Evolutionary conservation across 2,888 invertebrate genomes (phyloP), one percentile per base, ranked within the genome.

Genomic region (Drosophila mercatorum): DNA sequence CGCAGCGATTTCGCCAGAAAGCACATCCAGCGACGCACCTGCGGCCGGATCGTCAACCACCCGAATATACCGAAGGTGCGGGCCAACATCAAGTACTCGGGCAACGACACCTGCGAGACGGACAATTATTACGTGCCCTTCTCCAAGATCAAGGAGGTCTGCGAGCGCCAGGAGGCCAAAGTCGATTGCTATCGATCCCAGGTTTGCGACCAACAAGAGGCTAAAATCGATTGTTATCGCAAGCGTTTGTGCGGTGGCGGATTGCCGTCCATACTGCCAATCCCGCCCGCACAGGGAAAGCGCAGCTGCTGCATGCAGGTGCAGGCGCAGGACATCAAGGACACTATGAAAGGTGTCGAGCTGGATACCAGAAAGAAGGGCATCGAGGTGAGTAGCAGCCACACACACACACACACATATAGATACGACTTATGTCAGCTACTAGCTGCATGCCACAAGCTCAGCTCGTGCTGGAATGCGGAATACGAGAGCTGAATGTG

Each of bases 21-120:
- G 12, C 77, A 77, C 1, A 74, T 77, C 17, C 77, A 77, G n/a
- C 67, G 79, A 31, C 78, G 78, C 31, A 78, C 77, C 22, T 55
- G 74, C 47, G 77, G 77, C 28, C 66, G 46, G 11, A 87, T 87
- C 22, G 59, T 90, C 31, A 91, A 91, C 62, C 83, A 91, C 60
- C 91, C 91, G 5, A 84, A 83, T n/a, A 81, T 91, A 57, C 91
- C 91, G 10, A 88, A 90, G 65, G 82, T 92, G 36, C 89, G 92
- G 6, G 93, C 92, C 4, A 93, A 92, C 57, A 91, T 93, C 26
- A 93, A 93, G 67, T 93, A 93, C 69, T 91, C 92, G 0, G 92
- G 84, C 28, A 91, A 91, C 73, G 92, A 92, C 61, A 60, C 77
- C 61, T 91, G 91, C 60, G 77, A 75, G 28, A 49, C 84, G 31